A percentile compares a stretch with the other conserved stretches of the same genome.
These are phyloP conservation scores for Drosophila pruinosa DNA, from an alignment of 1,140 invertebrate species.

Conservation along the genomic window DNA sequence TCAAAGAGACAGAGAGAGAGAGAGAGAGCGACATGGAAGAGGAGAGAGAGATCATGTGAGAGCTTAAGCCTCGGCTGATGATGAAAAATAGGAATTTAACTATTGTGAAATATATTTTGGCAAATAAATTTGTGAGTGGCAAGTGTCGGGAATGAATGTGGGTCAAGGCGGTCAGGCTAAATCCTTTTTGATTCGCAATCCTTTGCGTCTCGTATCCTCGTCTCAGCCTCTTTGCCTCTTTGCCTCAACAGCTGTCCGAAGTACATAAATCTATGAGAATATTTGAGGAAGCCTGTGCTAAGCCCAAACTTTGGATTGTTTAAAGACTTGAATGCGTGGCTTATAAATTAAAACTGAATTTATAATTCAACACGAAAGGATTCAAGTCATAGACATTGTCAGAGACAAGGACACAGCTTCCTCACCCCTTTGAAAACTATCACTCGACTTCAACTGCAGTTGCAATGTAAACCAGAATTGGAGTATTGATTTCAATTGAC, in stretches of 20 bases:
- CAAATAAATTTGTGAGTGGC: constrained; percentile 41
- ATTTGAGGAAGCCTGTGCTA: background rate
- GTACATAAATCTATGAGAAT: constrained; percentile 35
- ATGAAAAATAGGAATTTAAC: constrained; percentile 74
- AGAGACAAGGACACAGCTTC: background rate
- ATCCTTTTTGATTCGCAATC: constrained; percentile 52
- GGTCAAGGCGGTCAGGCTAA: constrained; percentile 53
- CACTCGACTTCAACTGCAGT: constrained; percentile 28
- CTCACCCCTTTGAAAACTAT: background rate
- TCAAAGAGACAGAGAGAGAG: constrained; percentile 6
- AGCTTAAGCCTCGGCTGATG: constrained; percentile 61
- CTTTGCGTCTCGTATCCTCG: background rate
- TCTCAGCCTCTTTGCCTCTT: constrained; percentile 4
- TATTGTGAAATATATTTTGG: constrained; percentile 64
- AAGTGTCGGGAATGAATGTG: constrained; percentile 40
- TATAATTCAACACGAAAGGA: constrained; percentile 25
- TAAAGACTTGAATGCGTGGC: constrained; percentile 11
- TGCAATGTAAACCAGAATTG: constrained; percentile 8
- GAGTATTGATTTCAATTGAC: constrained; percentile 63
- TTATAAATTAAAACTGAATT: constrained; percentile 42
- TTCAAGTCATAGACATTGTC: background rate
- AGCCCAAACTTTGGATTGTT: background rate
- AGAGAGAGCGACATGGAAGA: background rate
- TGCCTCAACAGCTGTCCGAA: constrained; percentile 21
- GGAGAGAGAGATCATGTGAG: constrained; percentile 44